phyloP scores from a whole-genome alignment of 2,888 invertebrate species.

The Cloeon dipterum region DNA sequence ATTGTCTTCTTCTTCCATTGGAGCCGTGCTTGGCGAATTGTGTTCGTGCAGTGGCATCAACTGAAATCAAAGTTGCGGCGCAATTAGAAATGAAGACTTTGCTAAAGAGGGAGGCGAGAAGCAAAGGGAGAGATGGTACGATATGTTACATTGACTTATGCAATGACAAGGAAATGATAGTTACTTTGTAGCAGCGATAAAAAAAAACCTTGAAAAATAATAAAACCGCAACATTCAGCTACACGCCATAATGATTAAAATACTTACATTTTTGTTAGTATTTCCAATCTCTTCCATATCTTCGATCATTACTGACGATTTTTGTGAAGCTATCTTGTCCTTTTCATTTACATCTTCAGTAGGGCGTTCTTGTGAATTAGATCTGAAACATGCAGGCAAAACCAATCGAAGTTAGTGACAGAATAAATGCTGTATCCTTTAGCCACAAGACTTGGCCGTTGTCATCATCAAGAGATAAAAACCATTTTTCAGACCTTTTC shows the following conservation, averaged over 20 bases:
- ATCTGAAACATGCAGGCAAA: slow-evolving; percentile 24
- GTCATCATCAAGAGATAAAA: too few relatives aligned
- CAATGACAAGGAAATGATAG: too few relatives aligned
- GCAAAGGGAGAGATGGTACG: slow-evolving; percentile 3
- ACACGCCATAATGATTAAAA: too few relatives aligned
- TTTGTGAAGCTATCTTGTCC: neutral
- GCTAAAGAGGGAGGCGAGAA: neutral
- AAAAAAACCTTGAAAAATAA: too few relatives aligned
- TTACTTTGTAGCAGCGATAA: too few relatives aligned
- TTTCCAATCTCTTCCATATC: neutral
- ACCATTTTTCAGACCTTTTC: too few relatives aligned
- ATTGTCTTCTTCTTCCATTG: slow-evolving; percentile 22
- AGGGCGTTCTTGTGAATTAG: slow-evolving; percentile 33
- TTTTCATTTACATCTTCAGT: slow-evolving; percentile 13
- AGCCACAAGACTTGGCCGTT: too few relatives aligned
- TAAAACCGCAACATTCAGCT: too few relatives aligned
- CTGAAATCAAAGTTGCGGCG: slow-evolving; percentile 6
- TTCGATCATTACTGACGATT: neutral
- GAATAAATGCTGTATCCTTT: too few relatives aligned
- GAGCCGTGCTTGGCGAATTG: slow-evolving; percentile 10
- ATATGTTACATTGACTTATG: neutral
- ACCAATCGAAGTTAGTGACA: too few relatives aligned
- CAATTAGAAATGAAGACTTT: neutral
- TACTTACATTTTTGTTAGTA: neutral
- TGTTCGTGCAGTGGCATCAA: slow-evolving; percentile 15